Evolutionary conservation across 2,797 vertebrate genomes (phyloP).

Genomic region (Bovichtus diacanthus): DNA sequence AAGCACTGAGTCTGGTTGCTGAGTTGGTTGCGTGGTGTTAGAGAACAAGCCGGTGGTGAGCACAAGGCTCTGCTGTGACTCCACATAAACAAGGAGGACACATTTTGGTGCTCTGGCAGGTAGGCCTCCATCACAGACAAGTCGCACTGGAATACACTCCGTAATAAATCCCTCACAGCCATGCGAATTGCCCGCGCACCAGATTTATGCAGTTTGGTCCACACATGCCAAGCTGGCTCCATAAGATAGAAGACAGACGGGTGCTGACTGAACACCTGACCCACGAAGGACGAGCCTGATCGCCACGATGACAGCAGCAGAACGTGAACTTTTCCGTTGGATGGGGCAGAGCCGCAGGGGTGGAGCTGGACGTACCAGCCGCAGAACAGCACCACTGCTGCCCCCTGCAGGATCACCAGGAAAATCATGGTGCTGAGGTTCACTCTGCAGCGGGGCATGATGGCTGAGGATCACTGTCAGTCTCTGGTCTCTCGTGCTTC

Average conservation of each 20-base stretch:
- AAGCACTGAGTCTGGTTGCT: conserved; percentile 85
- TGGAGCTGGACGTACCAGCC: conserved; percentile 78
- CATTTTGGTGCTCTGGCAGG: conserved; percentile 84
- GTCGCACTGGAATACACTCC: conserved; percentile 91
- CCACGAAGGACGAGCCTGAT: conserved; percentile 95
- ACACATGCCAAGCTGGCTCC: conserved; percentile 96
- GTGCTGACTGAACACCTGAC: conserved; percentile 96
- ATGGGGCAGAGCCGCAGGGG: conserved; percentile 64
- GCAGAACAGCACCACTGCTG: conserved; percentile 88
- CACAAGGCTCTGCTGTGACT: conserved; percentile 92
- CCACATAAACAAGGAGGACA: conserved; percentile 93
- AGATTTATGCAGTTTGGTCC: conserved; percentile 83
- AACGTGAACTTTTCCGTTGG: conserved; percentile 87
- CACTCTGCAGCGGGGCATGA: conserved; percentile 74
- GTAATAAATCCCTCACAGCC: conserved; percentile 90
- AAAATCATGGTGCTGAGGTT: conserved; percentile 71
- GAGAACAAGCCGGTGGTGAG: conserved; percentile 89
- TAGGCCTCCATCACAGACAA: conserved; percentile 93
- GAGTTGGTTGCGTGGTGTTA: conserved; percentile 83
- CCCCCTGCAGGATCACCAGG: conserved; percentile 86
- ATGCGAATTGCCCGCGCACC: conserved; percentile 84
- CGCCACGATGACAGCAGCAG: conserved; percentile 96
- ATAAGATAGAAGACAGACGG: conserved; percentile 95
- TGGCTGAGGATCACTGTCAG: conserved; percentile 4
- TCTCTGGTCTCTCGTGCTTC: not conserved